Percentiles rank a stretch among this genome's conserved stretches.
phyloP scores from a whole-genome alignment of 2,113 vertebrate species.

The Cyprinodon variegatus region DNA sequence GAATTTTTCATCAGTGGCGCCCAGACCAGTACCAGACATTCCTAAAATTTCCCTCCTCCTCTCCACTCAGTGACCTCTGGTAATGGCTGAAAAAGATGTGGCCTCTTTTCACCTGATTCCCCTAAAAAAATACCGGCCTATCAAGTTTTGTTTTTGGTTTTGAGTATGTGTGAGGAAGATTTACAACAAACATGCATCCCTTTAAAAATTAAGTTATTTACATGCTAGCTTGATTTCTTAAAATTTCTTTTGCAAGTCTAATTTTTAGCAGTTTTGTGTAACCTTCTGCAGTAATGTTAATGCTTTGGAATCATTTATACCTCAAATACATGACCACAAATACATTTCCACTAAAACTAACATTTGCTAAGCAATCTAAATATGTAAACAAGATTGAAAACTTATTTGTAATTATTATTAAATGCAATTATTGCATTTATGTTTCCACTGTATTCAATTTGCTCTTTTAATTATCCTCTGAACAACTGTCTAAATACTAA shows the following conservation, averaged over 20 bases:
- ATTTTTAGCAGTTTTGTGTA: neutral
- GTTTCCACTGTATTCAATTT: no score
- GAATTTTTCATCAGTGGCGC: constrained; percentile 63
- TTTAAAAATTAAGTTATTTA: no score
- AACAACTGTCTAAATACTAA: no score
- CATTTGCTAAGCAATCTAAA: neutral
- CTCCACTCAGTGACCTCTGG: constrained; percentile 43
- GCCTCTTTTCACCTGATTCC: constrained; percentile 77
- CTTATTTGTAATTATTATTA: no score
- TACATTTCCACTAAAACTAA: neutral
- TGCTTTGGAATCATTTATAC: neutral
- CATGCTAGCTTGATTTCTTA: no score
- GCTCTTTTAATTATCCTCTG: no score
- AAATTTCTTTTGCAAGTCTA: no score
- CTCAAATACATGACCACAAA: constrained; percentile 3
- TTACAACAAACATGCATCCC: neutral
- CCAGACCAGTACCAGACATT: constrained; percentile 53
- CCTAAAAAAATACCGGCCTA: constrained; percentile 53
- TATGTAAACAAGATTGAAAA: neutral
- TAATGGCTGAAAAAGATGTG: constrained; percentile 59
- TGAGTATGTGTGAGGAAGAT: constrained; percentile 64
- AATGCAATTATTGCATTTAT: no score
- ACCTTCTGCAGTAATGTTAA: neutral
- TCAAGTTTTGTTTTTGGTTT: constrained; percentile 71
- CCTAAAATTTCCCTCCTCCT: constrained; percentile 43